Evolutionary conservation across 2,888 invertebrate species (phyloP), one percentile per base, ranked within the genome.

Genomic region (Ommatoiulus sabulosus): DNA sequence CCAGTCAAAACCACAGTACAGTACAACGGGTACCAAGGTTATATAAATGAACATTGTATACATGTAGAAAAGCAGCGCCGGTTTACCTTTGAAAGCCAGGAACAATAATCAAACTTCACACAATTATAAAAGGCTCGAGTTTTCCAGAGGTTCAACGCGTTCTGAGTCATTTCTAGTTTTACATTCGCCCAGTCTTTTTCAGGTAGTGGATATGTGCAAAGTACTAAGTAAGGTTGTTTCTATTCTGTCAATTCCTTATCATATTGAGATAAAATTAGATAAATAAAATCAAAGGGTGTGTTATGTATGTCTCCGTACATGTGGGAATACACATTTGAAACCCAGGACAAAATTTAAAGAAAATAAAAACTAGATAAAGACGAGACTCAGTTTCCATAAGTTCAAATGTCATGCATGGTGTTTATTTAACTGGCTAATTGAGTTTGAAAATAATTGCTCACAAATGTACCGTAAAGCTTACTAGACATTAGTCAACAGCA

Each of bases 231-330:
- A 80, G 8, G 35, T 35, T 80, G 35, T 1, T 8, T 8, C 35
- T 35, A 80, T 80, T 35, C 35, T 80, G 80, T 12, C 80, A 80
- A 80, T 10, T 35, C 35, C 80, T 80, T 80, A 87, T 87, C 24
- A 87, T 57, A 24, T 20, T n/a, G 20, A 43, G 46, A 63, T 57
- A 63, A 72, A 35, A 12, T 44, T 8, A 72, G 80, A 80, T 80
- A 84, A 84, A 43, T 35, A 88, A 88, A 84, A 84, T 52, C 72
- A 52, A 80, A 35, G 35, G 80, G 80, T 35, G 80, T 80, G 15
- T 57, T 57, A 5, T n/a, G 57, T n/a, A 3, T n/a, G n/a, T 35
- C 35, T 2, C 35, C 1, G 35, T 52, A 17, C 52, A 52, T 52
- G 15, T 80, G 35, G 7, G 15, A 35, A 80, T 12, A 24, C 12